A percentile compares a stretch with the other conserved stretches of the same genome.
Evolutionary conservation across 2,797 vertebrate species (phyloP).

Genomic region (Smutsia temminckii): DNA sequence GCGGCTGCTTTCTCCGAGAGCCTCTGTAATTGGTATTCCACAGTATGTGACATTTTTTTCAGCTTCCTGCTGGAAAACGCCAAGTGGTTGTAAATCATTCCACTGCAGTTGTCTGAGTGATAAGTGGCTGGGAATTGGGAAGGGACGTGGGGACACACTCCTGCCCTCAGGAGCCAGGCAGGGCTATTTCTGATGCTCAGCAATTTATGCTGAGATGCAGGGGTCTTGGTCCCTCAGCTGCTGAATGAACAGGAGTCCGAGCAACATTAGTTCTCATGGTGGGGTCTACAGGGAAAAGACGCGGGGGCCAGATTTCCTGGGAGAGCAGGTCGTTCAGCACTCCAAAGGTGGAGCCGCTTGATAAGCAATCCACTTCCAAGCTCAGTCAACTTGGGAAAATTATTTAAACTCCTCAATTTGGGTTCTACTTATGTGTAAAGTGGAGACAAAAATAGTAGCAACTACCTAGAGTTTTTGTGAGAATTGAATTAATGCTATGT

Average conservation of each 20-base stretch:
- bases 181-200: neutral
- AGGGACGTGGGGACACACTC: neutral
- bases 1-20: neutral
- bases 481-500: neutral
- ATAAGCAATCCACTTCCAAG: neutral
- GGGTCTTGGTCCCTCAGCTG: neutral
- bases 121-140: slow-evolving; percentile 60
- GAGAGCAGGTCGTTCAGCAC: neutral
- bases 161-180: neutral
- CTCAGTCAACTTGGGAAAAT: neutral
- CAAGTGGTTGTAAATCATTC: slow-evolving; percentile 66
- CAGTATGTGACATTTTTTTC: neutral
- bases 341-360: neutral
- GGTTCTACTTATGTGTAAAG: neutral
- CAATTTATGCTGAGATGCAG: neutral
- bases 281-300: neutral
- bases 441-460: neutral
- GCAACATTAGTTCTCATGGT: neutral
- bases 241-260: neutral
- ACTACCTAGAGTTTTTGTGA: neutral
- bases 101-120: neutral
- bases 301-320: neutral
- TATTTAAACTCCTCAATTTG: neutral
- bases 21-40: slow-evolving; percentile 14
- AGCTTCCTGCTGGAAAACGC: slow-evolving; percentile 35